These are phyloP conservation scores for Lycorma delicatula DNA, from an alignment of 1,140 invertebrate species.

Conservation along the genomic window DNA sequence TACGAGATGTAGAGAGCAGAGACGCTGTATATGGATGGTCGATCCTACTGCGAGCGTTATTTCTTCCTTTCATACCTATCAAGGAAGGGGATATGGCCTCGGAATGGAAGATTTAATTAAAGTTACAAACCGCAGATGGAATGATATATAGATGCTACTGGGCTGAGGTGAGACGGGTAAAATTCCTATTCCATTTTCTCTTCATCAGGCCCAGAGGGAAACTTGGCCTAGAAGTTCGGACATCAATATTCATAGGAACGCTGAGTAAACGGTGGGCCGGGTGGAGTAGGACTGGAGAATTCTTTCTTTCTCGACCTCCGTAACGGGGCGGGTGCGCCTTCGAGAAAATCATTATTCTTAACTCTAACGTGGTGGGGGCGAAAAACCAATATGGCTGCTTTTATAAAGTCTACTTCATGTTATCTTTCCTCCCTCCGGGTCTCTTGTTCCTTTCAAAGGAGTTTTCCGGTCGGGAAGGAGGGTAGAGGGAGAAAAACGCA, in stretches of 20 bases:
- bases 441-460: slow-evolving; percentile 20
- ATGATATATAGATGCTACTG: slow-evolving; percentile 13
- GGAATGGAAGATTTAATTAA: slow-evolving; percentile 14
- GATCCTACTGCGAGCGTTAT: no score
- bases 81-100: background rate
- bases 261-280: background rate
- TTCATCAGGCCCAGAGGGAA: slow-evolving; percentile 9
- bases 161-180: slow-evolving; percentile 3
- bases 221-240: slow-evolving; percentile 16
- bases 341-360: slow-evolving; percentile 21
- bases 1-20: no score
- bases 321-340: slow-evolving; percentile 9
- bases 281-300: slow-evolving; percentile 2
- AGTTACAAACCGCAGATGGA: slow-evolving; percentile 20
- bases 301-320: no score
- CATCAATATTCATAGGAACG: slow-evolving; percentile 19
- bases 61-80: no score
- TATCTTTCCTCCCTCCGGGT: slow-evolving; percentile 18
- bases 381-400: slow-evolving; percentile 22
- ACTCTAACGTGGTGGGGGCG: slow-evolving; percentile 12
- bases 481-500: background rate
- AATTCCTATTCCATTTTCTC: slow-evolving; percentile 18
- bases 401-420: slow-evolving; percentile 17
- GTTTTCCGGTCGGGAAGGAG: background rate
- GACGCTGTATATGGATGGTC: no score